Conservation (phyloP, 2,888 invertebrate species). For the Heliconius ethilla region DNA sequence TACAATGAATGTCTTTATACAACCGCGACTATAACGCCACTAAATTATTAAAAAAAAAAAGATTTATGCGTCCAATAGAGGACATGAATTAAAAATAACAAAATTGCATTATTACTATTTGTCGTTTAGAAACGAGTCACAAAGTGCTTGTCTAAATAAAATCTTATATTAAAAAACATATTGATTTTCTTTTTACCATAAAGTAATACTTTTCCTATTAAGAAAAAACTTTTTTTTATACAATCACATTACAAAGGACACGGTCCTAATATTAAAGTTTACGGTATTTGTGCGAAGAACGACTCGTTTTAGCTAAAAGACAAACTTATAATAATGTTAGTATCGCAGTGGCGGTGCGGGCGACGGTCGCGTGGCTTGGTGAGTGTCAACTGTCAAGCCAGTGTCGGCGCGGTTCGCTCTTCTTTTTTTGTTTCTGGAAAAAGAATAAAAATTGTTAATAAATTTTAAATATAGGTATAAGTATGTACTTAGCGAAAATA, state of each 20-base stretch:
- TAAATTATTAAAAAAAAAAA: neutral
- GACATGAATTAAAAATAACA: neutral
- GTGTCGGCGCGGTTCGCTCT: constrained; percentile 42
- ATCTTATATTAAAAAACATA: constrained; percentile 3
- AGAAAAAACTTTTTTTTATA: neutral
- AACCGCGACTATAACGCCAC: constrained; percentile 37
- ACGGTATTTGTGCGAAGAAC: constrained; percentile 17
- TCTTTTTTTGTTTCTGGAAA: constrained; percentile 38
- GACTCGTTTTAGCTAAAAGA: constrained; percentile 31
- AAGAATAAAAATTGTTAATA: neutral
- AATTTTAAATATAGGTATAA: neutral
- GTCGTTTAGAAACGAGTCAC: constrained; percentile 24
- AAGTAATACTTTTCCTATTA: constrained; percentile 10
- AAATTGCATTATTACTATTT: constrained; percentile 17
- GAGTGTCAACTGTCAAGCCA: constrained; percentile 40
- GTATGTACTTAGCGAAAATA: neutral
- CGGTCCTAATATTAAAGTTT: constrained; percentile 1
- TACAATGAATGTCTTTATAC: constrained; percentile 26
- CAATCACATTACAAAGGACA: constrained; percentile 17
- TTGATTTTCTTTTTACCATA: neutral
- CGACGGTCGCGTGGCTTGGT: constrained; percentile 39
- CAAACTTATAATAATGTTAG: constrained; percentile 18
- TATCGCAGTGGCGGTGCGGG: constrained; percentile 36
- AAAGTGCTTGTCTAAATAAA: constrained; percentile 22
- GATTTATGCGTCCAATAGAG: neutral